phyloP scores from a whole-genome alignment of 2,113 vertebrate species.

The Picathartes gymnocephalus region DNA sequence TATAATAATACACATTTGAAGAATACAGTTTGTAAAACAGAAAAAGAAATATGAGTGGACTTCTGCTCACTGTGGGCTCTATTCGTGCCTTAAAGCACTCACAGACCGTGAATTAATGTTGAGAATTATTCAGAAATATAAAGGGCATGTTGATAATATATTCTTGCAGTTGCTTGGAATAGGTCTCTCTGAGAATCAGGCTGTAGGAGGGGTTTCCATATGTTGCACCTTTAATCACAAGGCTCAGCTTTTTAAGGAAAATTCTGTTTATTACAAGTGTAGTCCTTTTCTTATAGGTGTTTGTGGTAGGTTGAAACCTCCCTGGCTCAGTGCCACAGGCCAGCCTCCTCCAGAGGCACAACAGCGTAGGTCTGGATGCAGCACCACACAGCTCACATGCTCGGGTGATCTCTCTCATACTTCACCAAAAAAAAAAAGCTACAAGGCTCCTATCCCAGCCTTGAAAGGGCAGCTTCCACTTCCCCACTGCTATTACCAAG shows the following conservation, averaged over 20 bases:
- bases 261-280: neutral
- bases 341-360: neutral
- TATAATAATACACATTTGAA: slow-evolving; percentile 1
- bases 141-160: neutral
- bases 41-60: neutral
- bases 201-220: neutral
- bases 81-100: neutral
- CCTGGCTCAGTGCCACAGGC: neutral
- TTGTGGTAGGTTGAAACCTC: neutral
- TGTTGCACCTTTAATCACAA: neutral
- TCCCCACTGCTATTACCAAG: neutral
- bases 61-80: neutral
- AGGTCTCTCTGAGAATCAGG: neutral
- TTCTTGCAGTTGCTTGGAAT: neutral
- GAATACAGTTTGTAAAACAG: slow-evolving; percentile 9
- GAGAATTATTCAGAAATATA: neutral
- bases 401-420: neutral
- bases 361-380: neutral
- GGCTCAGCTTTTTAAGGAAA: neutral
- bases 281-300: neutral
- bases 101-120: neutral
- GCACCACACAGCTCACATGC: neutral
- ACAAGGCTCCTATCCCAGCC: neutral
- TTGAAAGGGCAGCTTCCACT: neutral
- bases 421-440: neutral